Evolutionary conservation across 2,888 invertebrate genomes (phyloP).

Genomic region (Choristoneura rosaceana): DNA sequence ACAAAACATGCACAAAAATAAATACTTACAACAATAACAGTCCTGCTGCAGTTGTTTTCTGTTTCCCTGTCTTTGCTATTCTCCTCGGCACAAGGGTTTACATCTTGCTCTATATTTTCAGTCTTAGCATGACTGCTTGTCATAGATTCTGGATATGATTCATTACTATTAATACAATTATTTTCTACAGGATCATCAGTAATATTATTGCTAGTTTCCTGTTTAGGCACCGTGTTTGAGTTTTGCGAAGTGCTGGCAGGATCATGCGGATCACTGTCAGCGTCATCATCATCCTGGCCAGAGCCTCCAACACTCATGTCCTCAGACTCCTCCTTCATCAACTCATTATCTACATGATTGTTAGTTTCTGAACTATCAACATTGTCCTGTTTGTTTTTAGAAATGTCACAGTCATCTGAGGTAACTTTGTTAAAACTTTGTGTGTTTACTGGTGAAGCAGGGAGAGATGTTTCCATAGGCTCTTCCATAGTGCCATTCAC

Average conservation of each 20-base stretch:
- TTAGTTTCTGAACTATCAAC: conserved; percentile 52
- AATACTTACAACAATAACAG: conserved; percentile 13
- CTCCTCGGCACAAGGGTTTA: conserved; percentile 44
- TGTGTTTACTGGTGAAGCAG: conserved; percentile 45
- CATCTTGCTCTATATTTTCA: conserved; percentile 48
- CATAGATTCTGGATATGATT: conserved; percentile 53
- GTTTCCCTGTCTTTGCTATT: conserved; percentile 45
- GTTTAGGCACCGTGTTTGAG: conserved; percentile 41
- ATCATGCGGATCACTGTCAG: conserved; percentile 41
- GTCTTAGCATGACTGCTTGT: conserved; percentile 51
- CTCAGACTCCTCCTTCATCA: conserved; percentile 39
- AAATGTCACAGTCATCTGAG: conserved; percentile 48
- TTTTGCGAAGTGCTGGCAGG: conserved; percentile 41
- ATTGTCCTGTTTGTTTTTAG: conserved; percentile 52
- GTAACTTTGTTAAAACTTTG: conserved; percentile 47
- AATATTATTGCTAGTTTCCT: conserved; percentile 49
- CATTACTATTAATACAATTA: conserved; percentile 57
- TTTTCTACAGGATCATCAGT: conserved; percentile 47
- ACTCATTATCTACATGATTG: conserved; percentile 51
- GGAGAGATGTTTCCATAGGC: conserved; percentile 57
- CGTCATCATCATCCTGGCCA: conserved; percentile 47
- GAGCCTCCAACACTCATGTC: conserved; percentile 44
- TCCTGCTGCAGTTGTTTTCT: conserved; percentile 19
- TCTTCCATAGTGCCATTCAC: conserved; percentile 74
- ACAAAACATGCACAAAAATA: not conserved